Conservation (phyloP, 2,797 vertebrate genomes). For the Coendou prehensilis region DNA sequence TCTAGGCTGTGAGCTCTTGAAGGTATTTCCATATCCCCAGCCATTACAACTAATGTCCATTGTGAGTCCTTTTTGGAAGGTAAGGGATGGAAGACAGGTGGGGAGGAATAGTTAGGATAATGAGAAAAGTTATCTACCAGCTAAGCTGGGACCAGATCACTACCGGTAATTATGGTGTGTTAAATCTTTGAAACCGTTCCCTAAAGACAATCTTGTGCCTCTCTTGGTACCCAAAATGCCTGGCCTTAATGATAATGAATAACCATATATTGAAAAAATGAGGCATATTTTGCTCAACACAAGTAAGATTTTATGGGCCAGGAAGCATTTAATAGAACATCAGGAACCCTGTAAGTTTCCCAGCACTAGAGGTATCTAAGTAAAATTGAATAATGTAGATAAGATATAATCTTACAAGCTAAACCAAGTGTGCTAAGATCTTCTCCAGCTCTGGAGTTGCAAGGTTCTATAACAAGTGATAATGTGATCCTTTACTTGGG, state of each 20-base stretch:
- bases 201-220: neutral
- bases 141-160: neutral
- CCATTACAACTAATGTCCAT: neutral
- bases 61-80: neutral
- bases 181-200: neutral
- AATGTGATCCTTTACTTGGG: neutral
- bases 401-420: neutral
- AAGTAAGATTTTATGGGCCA: neutral
- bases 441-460: neutral
- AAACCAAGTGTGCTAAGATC: neutral
- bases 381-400: neutral
- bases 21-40: neutral
- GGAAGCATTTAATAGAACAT: neutral
- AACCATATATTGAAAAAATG: neutral
- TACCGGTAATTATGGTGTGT: neutral
- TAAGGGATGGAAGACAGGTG: neutral
- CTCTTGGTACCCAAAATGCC: neutral
- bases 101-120: neutral
- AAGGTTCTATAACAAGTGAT: neutral
- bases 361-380: neutral
- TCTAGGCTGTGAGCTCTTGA: neutral
- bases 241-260: neutral
- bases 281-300: neutral
- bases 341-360: neutral
- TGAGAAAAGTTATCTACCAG: neutral